Base-by-base conservation (phyloP, 2,113 vertebrate genomes). In the Tachysurus vachellii region DNA sequence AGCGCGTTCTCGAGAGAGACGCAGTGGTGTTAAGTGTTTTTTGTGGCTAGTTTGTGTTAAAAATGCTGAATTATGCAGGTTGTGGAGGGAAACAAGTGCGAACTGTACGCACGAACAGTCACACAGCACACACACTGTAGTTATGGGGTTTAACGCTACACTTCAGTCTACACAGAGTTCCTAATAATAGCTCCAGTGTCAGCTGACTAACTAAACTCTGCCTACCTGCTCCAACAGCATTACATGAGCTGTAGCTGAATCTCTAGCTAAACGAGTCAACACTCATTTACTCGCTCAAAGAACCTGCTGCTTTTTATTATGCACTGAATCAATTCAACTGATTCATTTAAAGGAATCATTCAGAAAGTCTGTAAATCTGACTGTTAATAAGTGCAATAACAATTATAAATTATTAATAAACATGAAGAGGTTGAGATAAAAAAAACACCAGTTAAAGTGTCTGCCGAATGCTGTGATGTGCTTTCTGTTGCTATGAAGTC, bases 11-110 rank as follows among this genome's bases (percentile, higher is more conserved):
- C 26, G n/a, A n/a, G 50, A 77, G 73, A 68, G 44, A 57, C 8
- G 12, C 56, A 19, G 70, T 17, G 47, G 73, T 88, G 73, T 44
- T 53, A 23, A 81, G 76, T 59, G 87, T 73, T 19, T 81, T 53
- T 75, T 61, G 75, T 70, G 87, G 87, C 47, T 81, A 61, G 87
- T 85, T 89, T 85, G 64, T 31, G 59, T 82, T 87, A 53, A 82
- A 89, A 70, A 85, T 50, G 36, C 42, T 89, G 50, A 89, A 89
- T 87, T 50, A 89, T 87, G 75, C 21, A 87, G 57, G 68, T 28
- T 53, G 82, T 80, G 75, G 57, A 73, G 54, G 61, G 21, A 86
- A 36, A 83, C 80, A 71, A 59, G 80, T 77, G 70, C 10, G 57
- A 68, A 61, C 19, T 81, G 56, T 75, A 70, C 11, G 36, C 82